Percentiles rank a stretch among this genome's conserved stretches.
Evolutionary conservation across 2,888 invertebrate genomes (phyloP).

Genomic region (Eucriotettix oculatus): DNA sequence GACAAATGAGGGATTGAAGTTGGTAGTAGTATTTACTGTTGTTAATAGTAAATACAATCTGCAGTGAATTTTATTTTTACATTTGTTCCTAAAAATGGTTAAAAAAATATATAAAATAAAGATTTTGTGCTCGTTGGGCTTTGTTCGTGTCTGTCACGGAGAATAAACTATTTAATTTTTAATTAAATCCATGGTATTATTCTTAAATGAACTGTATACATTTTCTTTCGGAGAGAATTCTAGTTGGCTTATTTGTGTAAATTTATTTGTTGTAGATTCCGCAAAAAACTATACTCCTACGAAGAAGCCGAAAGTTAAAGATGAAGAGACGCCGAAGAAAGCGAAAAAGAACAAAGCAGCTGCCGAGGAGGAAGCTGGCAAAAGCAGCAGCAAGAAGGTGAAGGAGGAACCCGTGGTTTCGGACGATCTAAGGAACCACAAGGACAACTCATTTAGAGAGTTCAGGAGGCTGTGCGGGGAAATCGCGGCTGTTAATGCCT

Average conservation of each 20-base stretch:
- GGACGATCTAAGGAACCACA: slow-evolving; percentile 17
- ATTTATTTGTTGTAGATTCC: neutral
- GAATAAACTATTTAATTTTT: too few relatives aligned
- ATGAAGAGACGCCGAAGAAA: neutral
- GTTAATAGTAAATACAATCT: too few relatives aligned
- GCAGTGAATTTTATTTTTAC: too few relatives aligned
- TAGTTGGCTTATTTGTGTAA: neutral
- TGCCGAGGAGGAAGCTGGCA: neutral
- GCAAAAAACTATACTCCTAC: neutral
- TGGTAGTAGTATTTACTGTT: too few relatives aligned
- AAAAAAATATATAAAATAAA: too few relatives aligned
- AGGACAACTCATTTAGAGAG: slow-evolving; percentile 57
- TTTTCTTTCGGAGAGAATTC: neutral
- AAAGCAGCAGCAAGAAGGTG: slow-evolving; percentile 3
- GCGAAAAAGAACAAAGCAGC: neutral
- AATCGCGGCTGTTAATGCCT: slow-evolving; percentile 60
- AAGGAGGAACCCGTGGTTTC: slow-evolving; percentile 15
- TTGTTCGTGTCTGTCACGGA: too few relatives aligned
- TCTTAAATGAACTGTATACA: too few relatives aligned
- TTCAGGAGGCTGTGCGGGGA: slow-evolving; percentile 63
- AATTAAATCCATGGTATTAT: too few relatives aligned
- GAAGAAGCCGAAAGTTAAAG: neutral
- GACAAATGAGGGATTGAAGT: too few relatives aligned
- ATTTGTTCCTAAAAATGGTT: too few relatives aligned
- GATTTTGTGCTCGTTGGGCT: too few relatives aligned